phyloP scores from a whole-genome alignment of 2,888 invertebrate genomes.

The Bursaphelenchus okinawaensis region DNA sequence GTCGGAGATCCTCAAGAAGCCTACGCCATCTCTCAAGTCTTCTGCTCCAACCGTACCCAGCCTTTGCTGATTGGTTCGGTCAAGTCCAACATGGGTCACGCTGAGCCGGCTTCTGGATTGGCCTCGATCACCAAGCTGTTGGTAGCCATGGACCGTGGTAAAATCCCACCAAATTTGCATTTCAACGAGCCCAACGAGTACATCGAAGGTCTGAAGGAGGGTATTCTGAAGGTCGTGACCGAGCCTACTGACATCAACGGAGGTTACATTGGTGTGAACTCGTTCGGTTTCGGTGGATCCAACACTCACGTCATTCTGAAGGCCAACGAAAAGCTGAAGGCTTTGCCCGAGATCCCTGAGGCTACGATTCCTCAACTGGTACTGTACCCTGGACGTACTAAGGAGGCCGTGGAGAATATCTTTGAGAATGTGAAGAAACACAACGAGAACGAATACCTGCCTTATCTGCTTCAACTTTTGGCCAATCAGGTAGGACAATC shows the following conservation, averaged over 20 bases:
- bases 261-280: constrained; percentile 81
- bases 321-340: constrained; percentile 60
- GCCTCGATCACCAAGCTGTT: constrained; percentile 61
- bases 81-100: constrained; percentile 97
- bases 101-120: constrained; percentile 71
- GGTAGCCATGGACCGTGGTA: constrained; percentile 82
- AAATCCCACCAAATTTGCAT: constrained; percentile 86
- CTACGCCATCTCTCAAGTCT: constrained; percentile 83
- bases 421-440: constrained; percentile 54
- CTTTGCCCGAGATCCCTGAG: constrained; percentile 32
- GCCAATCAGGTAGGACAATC: constrained; percentile 4
- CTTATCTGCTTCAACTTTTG: constrained; percentile 46
- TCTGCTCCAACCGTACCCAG: constrained; percentile 69
- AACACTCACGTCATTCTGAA: constrained; percentile 84
- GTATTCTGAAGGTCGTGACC: constrained; percentile 81
- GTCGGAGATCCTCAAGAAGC: constrained; percentile 97
- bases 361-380: constrained; percentile 44
- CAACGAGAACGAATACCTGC: constrained; percentile 41
- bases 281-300: constrained; percentile 93
- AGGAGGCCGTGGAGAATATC: constrained; percentile 47
- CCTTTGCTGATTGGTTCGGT: constrained; percentile 89
- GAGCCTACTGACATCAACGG: constrained; percentile 78
- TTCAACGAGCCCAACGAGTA: constrained; percentile 79
- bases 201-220: constrained; percentile 82
- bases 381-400: constrained; percentile 73